Evolutionary conservation across 2,888 invertebrate genomes (phyloP), one percentile per base, ranked within the genome.

Genomic region (Embidobia sp.): DNA sequence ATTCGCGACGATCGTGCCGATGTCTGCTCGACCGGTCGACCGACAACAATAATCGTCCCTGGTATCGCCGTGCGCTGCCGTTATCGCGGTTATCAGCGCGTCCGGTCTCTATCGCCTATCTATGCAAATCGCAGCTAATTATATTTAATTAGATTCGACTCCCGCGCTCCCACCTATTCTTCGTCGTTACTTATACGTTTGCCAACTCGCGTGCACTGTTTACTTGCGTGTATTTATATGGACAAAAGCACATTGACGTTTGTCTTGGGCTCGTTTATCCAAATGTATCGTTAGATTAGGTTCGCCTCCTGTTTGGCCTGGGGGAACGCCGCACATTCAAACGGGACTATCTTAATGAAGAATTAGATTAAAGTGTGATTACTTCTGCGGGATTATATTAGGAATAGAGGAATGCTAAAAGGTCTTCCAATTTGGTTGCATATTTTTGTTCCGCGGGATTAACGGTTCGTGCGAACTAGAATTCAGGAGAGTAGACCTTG

Each of bases 81-180:
- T 88, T 88, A 88, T 89, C 89, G 86, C 84, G 81, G 82, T 88
- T 88, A 88, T 88, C 88, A 85, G 83, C 82, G 87, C 87, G 87
- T 89, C 89, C 88, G 88, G 88, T 87, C 88, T 86, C 86, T 85
- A 87, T 88, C 87, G 85, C 80, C 84, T 88, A 89, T 89, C 89
- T 89, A 89, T 89, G 89, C 89, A 88, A 89, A 89, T 89, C 89
- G 84, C 86, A 84, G 85, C 89, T 89, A 89, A 89, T 89, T 89
- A 89, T 89, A 89, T 89, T 89, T 89, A 89, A 89, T 89, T 89
- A 89, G 89, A 89, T 89, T 88, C 88, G 87, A 85, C 85, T 86
- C 83, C 85, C 85, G 84, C 85, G 85, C 85, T 86, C 85, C 85
- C 85, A 85, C 86, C 85, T 85, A 86, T 86, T 64, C 76, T 76